Evolutionary conservation across 2,888 invertebrate species (phyloP), one percentile per base, ranked within the genome.

Genomic region (Beris morrisii): DNA sequence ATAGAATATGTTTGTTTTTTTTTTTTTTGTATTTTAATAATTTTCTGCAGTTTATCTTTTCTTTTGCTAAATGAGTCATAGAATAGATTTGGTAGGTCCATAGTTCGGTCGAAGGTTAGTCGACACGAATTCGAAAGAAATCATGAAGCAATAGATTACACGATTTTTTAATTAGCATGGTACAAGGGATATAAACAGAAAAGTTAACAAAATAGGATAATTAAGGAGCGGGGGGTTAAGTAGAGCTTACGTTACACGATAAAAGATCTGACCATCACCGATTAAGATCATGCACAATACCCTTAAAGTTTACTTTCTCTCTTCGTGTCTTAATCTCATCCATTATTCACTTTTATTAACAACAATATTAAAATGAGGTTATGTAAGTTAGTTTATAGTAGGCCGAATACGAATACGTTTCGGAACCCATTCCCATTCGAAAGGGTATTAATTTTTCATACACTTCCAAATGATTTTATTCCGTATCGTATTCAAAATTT

Each of bases 41-140:
- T 53, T 22, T 54, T 57, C 57, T 48, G 45, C 46, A 31, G 54
- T 58, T 61, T 38, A 59, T 66, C 31, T 54, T 44, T 38, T 38
- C 9, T 38, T n/a, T 56, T 43, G 22, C 43, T 31, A 61, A 50
- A 50, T 38, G 46, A 46, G 61, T 61, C 61, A 52, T 46, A 46
- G 58, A 59, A 59, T 50, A 59, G 59, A 59, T 31, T 58, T 54
- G 32, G 31, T 50, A 13, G 52, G 61, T 50, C 52, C 50, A 7
- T 69, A 68, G 67, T 68, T 72, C 68, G 67, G 69, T 69, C 65
- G 68, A 54, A 50, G 43, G 67, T 65, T 68, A 63, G 67, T 65
- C 65, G 65, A 68, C 65, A 65, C 61, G 56, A 63, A 38, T 38
- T 38, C 38, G 9, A 38, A 38, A 38, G 38, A 38, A 7, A 9